Evolutionary conservation across 2,797 vertebrate genomes (phyloP), one percentile per base, ranked within the genome.

Genomic region (Lindbergichthys nudifrons): DNA sequence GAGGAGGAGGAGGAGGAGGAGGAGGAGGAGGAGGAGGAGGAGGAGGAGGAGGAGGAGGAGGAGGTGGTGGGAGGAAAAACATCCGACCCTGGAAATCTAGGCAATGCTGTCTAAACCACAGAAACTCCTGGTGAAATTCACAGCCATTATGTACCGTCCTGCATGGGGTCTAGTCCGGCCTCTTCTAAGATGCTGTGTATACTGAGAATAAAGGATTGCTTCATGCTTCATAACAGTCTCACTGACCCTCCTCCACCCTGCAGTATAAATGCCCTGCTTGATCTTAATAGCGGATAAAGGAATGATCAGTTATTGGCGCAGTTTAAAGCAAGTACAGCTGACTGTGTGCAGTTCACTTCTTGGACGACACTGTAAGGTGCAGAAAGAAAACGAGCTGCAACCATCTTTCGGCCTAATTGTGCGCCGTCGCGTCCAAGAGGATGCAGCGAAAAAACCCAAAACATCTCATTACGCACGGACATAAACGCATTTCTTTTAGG

Each of bases 381-480:
- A 82, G 53, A 65, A 36, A 43, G 62, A 65, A 76, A 81, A 77
- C 53, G 65, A 71, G 76, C 83, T 69, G 87, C 89, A 84, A 85
- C 84, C 83, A 76, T 85, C 81, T 80, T 82, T 81, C 80, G 85
- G 88, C 89, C 82, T 81, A 51, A 70, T 59, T 75, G 63, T 56
- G 80, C 79, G 60, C 56, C 56, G 56, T 26, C 80, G 52, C 74
- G 72, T 89, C 86, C 80, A 68, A 41, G 62, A 78, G 68, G 83
- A 63, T 72, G 88, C 81, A 79, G 75, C 46, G 75, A 43, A 67
- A 76, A 51, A 78, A 43, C 32, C 32, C 58, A 59, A 46, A 81
- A 54, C 23, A n/a, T 14, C 47, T 30, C 43, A 39, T 63, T 75
- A 79, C 65, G 59, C 80, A 73, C 69, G 42, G 19, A 70, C 14